These are phyloP conservation scores for Callospermophilus lateralis DNA, from an alignment of 2,113 vertebrate species.

Conservation along the genomic window DNA sequence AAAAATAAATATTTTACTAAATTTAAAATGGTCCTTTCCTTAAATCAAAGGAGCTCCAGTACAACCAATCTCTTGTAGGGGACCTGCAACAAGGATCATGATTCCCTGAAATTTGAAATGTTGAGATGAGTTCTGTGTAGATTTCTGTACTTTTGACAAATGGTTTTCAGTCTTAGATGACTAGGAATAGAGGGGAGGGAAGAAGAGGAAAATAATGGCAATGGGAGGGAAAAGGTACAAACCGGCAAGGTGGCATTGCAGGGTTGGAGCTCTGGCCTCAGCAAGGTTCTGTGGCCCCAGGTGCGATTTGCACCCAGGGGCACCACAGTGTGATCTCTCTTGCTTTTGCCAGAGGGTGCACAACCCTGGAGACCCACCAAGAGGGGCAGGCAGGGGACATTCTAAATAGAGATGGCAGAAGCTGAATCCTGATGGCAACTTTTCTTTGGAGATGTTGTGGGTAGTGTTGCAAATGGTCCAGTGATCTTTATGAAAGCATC, in stretches of 20 bases:
- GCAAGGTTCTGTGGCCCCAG: rapidly evolving
- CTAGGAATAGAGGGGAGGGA: background rate
- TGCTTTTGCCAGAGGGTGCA: background rate
- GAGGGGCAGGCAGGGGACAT: background rate
- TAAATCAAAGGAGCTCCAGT: no score
- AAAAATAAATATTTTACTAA: no score
- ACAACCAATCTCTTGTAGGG: no score
- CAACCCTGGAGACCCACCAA: rapidly evolving
- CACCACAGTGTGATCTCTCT: background rate
- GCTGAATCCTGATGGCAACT: rapidly evolving
- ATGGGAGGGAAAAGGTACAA: no score
- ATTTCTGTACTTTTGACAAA: background rate
- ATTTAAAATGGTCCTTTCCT: no score
- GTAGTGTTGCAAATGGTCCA: rapidly evolving
- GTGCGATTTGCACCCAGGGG: background rate
- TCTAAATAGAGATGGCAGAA: rapidly evolving
- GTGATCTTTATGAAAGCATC: no score
- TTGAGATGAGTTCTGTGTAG: no score
- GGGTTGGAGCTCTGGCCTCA: rapidly evolving
- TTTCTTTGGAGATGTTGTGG: background rate
- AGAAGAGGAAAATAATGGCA: background rate
- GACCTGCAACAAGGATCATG: no score
- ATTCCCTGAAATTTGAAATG: no score
- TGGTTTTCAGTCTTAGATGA: background rate
- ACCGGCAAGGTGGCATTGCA: rapidly evolving